Evolutionary conservation across 2,113 vertebrate genomes (phyloP).

Genomic region (Salvelinus sp.): DNA sequence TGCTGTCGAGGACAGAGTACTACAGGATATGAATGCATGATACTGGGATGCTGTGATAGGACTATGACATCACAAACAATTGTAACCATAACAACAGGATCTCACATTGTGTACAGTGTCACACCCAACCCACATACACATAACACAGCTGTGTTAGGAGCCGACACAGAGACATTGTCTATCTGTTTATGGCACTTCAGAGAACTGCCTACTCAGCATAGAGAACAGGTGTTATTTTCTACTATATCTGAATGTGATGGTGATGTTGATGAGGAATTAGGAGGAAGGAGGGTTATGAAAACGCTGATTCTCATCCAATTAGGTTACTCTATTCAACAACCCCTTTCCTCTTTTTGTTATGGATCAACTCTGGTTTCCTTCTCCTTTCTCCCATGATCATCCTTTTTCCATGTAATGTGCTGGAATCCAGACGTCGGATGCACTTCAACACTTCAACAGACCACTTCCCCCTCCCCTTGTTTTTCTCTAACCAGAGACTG

Average conservation of each 20-base stretch:
- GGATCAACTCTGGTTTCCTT: background rate
- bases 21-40: background rate
- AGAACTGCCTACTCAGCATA: background rate
- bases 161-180: background rate
- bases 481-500: too few species aligned
- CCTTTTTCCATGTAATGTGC: background rate
- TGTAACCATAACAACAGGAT: background rate
- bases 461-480: background rate
- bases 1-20: slow-evolving; percentile 22
- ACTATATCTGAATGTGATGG: background rate
- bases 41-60: background rate
- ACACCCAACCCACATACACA: background rate
- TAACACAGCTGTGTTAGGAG: background rate
- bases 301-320: background rate
- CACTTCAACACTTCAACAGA: background rate
- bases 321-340: background rate
- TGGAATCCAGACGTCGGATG: background rate
- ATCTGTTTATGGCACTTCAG: background rate
- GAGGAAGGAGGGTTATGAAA: background rate
- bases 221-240: background rate
- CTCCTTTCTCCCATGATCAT: background rate
- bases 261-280: background rate
- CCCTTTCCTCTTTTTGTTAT: background rate
- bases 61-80: background rate
- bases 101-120: too few species aligned